Conservation (phyloP, 2,797 vertebrate species). For the Sus cebifrons region DNA sequence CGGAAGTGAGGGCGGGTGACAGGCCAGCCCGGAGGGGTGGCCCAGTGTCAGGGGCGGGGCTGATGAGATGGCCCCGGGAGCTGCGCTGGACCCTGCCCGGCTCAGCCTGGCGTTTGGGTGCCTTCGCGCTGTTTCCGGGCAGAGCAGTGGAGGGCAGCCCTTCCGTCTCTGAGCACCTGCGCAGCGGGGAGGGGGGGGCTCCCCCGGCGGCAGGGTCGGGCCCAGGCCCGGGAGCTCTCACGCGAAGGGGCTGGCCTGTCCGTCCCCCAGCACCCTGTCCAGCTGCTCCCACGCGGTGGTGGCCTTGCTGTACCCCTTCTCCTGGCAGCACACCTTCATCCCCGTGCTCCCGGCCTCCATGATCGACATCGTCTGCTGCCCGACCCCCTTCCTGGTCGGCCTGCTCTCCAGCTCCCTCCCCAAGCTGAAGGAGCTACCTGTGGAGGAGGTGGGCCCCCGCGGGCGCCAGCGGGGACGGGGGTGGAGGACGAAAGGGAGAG, state of each 20-base stretch:
- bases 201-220: background rate
- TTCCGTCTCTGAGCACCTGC: background rate
- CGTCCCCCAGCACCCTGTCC: conserved; percentile 94
- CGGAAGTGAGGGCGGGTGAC: too few relatives aligned
- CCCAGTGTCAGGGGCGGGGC: too few relatives aligned
- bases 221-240: background rate
- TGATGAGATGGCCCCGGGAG: too few relatives aligned
- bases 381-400: conserved; percentile 98
- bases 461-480: background rate
- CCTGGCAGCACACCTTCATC: conserved; percentile 99
- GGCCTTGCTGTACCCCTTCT: conserved; percentile 99
- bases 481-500: background rate
- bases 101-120: background rate
- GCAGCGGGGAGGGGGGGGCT: background rate
- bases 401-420: conserved; percentile 98
- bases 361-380: conserved; percentile 99
- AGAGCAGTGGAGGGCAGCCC: background rate
- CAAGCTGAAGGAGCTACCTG: conserved; percentile 97
- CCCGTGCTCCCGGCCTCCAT: conserved; percentile 98
- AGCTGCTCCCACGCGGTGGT: conserved; percentile 98
- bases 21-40: too few relatives aligned
- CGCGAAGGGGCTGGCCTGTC: conserved; percentile 69
- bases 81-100: too few relatives aligned
- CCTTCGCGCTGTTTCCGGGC: conserved; percentile 2
- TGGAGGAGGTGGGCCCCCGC: conserved; percentile 95